Percentiles rank a stretch among this genome's conserved stretches.
phyloP scores from a whole-genome alignment of 2,888 invertebrate genomes.

The Caenorhabditis doughertyi region DNA sequence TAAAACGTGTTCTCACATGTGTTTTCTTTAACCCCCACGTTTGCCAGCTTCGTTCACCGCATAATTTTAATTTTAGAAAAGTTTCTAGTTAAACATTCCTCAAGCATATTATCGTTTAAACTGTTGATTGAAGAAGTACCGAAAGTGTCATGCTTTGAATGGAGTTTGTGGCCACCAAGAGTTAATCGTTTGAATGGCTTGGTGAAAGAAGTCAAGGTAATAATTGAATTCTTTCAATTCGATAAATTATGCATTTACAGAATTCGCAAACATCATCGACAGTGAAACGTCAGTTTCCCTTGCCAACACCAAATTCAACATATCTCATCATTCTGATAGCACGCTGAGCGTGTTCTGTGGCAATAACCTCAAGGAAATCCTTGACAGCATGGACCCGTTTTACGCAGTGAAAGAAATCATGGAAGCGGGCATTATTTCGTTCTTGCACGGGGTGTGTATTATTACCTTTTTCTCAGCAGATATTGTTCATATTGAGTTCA shows the following conservation, averaged over 20 bases:
- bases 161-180: conserved; percentile 53
- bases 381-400: conserved; percentile 12
- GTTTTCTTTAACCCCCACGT: too few relatives aligned
- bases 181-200: conserved; percentile 51
- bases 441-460: too few relatives aligned
- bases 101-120: conserved; percentile 38
- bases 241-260: neutral
- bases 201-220: neutral
- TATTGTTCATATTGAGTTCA: too few relatives aligned
- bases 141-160: conserved; percentile 32
- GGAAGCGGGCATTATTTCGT: conserved; percentile 30
- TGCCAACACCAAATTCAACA: neutral
- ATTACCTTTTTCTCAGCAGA: too few relatives aligned
- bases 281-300: neutral
- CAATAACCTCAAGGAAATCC: conserved; percentile 3
- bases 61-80: conserved; percentile 10
- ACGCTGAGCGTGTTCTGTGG: conserved; percentile 8
- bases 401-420: conserved; percentile 33
- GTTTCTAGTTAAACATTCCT: conserved; percentile 3
- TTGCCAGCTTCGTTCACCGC: too few relatives aligned
- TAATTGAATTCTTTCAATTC: neutral
- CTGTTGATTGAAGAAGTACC: conserved; percentile 34
- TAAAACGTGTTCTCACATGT: too few relatives aligned
- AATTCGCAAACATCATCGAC: too few relatives aligned
- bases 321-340: too few relatives aligned